Evolutionary conservation across 2,113 vertebrate species (phyloP), one percentile per base, ranked within the genome.

Genomic region (Esox niger): DNA sequence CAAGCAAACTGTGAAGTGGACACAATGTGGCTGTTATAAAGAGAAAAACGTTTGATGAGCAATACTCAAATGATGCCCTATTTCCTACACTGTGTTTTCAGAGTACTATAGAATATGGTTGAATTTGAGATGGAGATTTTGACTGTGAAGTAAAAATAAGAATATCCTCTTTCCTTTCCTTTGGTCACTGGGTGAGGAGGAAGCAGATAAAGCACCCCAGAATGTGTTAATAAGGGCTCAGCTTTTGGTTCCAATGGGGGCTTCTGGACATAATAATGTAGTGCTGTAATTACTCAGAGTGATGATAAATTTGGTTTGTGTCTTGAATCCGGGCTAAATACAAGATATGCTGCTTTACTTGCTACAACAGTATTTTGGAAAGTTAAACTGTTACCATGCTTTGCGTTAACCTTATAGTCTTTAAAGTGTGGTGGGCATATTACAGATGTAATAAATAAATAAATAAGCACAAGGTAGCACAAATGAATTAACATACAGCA

Each of bases 1-100:
- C 0, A 68, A 62, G 38, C 65, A 30, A 1, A 31, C 52, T 77
- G 70, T 70, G 69, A 67, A 23, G 20, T 52, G 47, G 8, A 21
- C 47, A 21, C 38, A 43, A 13, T 2, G 38, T 43, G 15, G 17
- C 38, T 43, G 32, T 33, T 17, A 43, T 52, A 21, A 52, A 21
- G n/a, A 23, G 11, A 4, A 4, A 52, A 9, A 52, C 8, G n/a
- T 52, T 6, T 49, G 17, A 52, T 52, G n/a, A 52, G 21, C 5
- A 6, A 21, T 52, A 52, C n/a, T 52, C 20, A 52, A 52, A 52
- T 52, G 6, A 52, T n/a, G 21, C 47, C 47, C n/a, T 52, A 52
- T 52, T n/a, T 52, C n/a, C 47, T 49, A 13, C 5, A 23, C 17
- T 52, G n/a, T 21, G 7, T 10, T 49, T 38, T 38, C 35, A 38